Base-by-base conservation (phyloP, 2,888 invertebrate species). In the Oscheius sp. region DNA sequence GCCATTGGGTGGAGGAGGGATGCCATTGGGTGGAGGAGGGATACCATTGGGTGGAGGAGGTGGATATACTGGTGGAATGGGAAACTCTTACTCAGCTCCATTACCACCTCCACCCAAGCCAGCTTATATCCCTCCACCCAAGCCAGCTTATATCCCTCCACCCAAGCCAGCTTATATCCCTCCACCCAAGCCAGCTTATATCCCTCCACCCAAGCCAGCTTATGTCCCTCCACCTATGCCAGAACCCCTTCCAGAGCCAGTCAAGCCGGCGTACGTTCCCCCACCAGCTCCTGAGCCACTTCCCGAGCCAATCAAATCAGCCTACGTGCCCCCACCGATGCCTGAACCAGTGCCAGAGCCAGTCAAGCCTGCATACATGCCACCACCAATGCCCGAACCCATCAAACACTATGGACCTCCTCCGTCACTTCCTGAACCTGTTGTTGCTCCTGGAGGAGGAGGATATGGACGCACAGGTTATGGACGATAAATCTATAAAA, bases 241-340 rank as follows among this genome's bases (percentile, higher is more conserved):
- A 31, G 69, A 45, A 10, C 75, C 75, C 45, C 65, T 50, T 37
- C 73, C 75, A 23, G 70, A 57, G 27, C 75, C 75, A 39, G 65
- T 53, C 17, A 71, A 73, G 65, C 34, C 55, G 3, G 20, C 31
- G 15, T 31, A 15, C 17, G 15, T 23, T 55, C 71, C 75, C 29
- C 68, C 66, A 37, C 75, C 73, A 58, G 45, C 42, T 8, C 75
- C 75, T 31, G 73, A 73, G 34, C 75, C 75, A 52, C 61, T 63
- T 10, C 72, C 74, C 31, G 74, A 64, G 20, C 74, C 74, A n/a
- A n/a, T n/a, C 37, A 63, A 55, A 12, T 65, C 74, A 33, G 68
- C 67, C 50, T 68, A 70, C 53, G 64, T 42, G n/a, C 71, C 71
- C 53, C 71, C 71, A 42, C 53, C 53, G 6, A n/a, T 29, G 8